Conservation (phyloP, 1,140 invertebrate genomes). For the Stegodyphus dumicola region DNA sequence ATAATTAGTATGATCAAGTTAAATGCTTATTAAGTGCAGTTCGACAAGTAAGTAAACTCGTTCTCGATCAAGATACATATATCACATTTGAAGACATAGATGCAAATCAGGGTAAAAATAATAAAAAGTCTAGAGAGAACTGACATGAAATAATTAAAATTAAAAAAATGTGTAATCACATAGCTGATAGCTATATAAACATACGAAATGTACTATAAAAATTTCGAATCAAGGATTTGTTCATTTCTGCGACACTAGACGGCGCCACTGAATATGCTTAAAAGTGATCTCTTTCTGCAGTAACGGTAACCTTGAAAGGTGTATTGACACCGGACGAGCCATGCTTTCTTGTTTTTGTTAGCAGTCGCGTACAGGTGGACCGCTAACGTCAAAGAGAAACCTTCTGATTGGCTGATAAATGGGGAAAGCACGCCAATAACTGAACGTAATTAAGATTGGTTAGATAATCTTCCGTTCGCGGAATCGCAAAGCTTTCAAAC, state of each 20-base stretch:
- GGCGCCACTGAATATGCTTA: background rate
- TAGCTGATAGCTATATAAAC: too few relatives aligned
- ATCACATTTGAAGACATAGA: too few relatives aligned
- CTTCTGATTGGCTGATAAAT: constrained; percentile 55
- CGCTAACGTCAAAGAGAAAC: constrained; percentile 39
- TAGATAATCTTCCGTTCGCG: constrained; percentile 51
- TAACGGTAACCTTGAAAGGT: constrained; percentile 61
- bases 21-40: too few relatives aligned
- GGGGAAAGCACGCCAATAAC: constrained; percentile 45
- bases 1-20: too few relatives aligned
- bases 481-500: background rate
- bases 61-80: too few relatives aligned
- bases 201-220: too few relatives aligned
- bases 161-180: too few relatives aligned
- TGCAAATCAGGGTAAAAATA: too few relatives aligned
- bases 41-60: too few relatives aligned
- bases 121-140: too few relatives aligned
- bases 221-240: too few relatives aligned
- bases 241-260: constrained; percentile 9
- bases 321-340: constrained; percentile 46
- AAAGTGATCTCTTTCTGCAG: background rate
- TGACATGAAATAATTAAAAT: too few relatives aligned
- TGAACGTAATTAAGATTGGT: constrained; percentile 45
- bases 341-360: constrained; percentile 50
- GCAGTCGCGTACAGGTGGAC: constrained; percentile 51